Evolutionary conservation across 2,113 vertebrate genomes (phyloP), one percentile per base, ranked within the genome.

Genomic region (Eptatretus burgeri): DNA sequence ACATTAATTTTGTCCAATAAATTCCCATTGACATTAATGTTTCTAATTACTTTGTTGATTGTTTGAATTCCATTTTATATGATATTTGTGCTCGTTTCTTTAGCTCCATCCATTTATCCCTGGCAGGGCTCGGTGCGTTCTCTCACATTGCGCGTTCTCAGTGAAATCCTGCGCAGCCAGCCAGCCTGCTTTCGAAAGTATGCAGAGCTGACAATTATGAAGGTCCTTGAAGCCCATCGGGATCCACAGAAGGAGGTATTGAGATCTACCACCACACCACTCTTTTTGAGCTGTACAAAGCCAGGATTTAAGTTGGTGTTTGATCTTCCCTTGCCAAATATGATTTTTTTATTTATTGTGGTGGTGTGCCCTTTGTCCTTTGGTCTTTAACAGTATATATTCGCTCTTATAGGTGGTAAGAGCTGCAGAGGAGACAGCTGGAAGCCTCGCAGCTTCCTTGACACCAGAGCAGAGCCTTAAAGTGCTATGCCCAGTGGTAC

Each of bases 381-480:
- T 51, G 19, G 49, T 17, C 52, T 51, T 17, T 17, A 14, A 14
- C 51, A 13, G 51, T 19, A 11, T 17, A 16, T 13, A 27, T 65
- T 50, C 4, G 49, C 12, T 49, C n/a, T 19, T 49, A 14, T 69
- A 98, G 91, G 91, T 98, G n/a, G 83, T 94, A 52, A 77, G 91
- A 66, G 89, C 89, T 7, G 91, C 91, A 0, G 91, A 98, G 70
- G 91, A 98, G 76, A 84, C 91, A 1, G 86, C 89, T 1, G 79
- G 84, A 64, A 93, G 86, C 0, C 71, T 98, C 70, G 91, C 91
- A 0, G 79, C 84, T 62, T 96, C 91, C 67, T 93, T 91, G 70
- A 83, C 93, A 72, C 85, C 89, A 0, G 91, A 96, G 74, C 91
- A 98, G 72, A 94, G 91, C 77, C 93, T 94, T 77, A 96, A 96